Evolutionary conservation across 2,888 invertebrate genomes (phyloP).

Genomic region (Tiliacea citrago): DNA sequence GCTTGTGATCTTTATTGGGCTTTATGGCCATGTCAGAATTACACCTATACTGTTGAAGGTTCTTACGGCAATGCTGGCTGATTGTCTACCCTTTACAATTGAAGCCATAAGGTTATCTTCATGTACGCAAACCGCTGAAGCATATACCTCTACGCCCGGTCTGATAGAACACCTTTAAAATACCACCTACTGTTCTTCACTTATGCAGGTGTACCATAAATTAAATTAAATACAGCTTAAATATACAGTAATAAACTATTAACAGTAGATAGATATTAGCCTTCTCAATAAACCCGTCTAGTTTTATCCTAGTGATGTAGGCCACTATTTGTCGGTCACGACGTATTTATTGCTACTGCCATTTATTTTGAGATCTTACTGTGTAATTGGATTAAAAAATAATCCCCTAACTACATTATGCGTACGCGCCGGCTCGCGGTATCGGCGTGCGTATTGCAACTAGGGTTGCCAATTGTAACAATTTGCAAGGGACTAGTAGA

Average conservation of each 20-base stretch:
- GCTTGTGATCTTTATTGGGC: conserved; percentile 28
- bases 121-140: not conserved
- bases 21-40: conserved; percentile 25
- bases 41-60: conserved; percentile 30
- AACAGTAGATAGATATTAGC: conserved; percentile 37
- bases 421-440: conserved; percentile 39
- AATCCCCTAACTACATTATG: conserved; percentile 55
- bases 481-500: not conserved
- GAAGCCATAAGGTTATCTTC: not conserved
- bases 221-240: conserved; percentile 1
- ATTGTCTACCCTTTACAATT: not conserved
- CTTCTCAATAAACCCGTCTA: conserved; percentile 66
- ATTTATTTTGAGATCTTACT: conserved; percentile 72
- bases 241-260: conserved; percentile 22
- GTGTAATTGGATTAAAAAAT: conserved; percentile 71
- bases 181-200: not conserved
- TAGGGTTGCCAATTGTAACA: conserved; percentile 39
- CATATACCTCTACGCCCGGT: not conserved
- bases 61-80: not conserved
- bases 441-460: conserved; percentile 10
- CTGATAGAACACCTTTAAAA: conserved; percentile 14
- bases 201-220: conserved; percentile 36
- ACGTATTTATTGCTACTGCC: conserved; percentile 70
- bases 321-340: conserved; percentile 67
- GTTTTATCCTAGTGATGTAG: conserved; percentile 67